Base-by-base conservation (phyloP, 2,797 vertebrate genomes). In the Pelobates cultripes region DNA sequence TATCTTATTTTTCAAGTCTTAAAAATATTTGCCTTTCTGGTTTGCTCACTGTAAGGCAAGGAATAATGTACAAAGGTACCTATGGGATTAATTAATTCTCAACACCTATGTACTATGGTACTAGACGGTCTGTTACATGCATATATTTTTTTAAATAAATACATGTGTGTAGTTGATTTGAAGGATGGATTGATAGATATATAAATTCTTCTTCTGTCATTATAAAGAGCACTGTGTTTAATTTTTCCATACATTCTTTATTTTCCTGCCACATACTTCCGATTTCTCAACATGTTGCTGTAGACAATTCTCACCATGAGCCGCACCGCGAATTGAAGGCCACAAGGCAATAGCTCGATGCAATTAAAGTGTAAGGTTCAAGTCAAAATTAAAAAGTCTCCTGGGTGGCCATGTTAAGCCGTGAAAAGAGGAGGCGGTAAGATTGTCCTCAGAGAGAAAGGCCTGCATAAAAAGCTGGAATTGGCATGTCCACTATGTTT, bases 291-390 rank as follows among this genome's bases (percentile, higher is more conserved):
- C 60, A 42, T 3, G 47, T 12, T 17, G 67, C 75, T 64, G 57
- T 43, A 78, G 77, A 40, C 64, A 42, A 57, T 70, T 83, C 45
- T 82, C 70, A 74, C 43, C 69, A 61, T 5, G 10, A 7, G 55
- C 44, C 82, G 70, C 72, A 51, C 10, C 17, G 81, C 73, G 55
- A 43, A 70, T 74, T 78, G 13, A 9, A 63, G 76, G 76, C 76
- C 40, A 43, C 15, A 12, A 7, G 53, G 41, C 15, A 70, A 71
- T 64, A 28, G 67, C 77, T 75, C 60, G 72, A 83, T 71, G 64
- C 82, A 83, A 83, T 83, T 83, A 83, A 68, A 83, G 71, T 71
- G 44, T 83, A 69, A 75, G 70, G 45, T 75, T 79, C 40, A 17
- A 17, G 45, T 70, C 64, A 64, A 44, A 66, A 83, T 63, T 75